phyloP scores from a whole-genome alignment of 1,140 invertebrate species.

The Dreissena rostriformis region DNA sequence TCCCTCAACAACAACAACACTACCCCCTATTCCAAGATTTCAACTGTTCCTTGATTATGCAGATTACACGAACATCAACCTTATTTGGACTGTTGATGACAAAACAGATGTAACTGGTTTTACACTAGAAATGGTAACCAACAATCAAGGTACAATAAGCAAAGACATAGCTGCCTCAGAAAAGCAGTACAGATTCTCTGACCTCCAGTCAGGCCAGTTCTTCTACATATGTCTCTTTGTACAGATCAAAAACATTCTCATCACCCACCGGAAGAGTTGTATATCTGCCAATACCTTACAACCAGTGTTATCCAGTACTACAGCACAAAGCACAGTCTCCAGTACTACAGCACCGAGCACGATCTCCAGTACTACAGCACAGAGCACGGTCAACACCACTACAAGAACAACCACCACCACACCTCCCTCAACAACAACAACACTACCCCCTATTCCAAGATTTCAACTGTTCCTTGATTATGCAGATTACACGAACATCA shows the following conservation, averaged over 20 bases:
- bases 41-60: not conserved
- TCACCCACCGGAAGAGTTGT: not conserved
- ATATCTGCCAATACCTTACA: no score
- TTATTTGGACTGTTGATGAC: constrained; percentile 44
- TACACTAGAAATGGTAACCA: constrained; percentile 19
- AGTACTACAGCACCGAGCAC: not conserved
- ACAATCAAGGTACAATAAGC: not conserved
- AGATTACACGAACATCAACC: constrained; percentile 28
- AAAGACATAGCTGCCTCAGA: not conserved
- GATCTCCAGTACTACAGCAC: constrained; percentile 11
- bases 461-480: constrained; percentile 8
- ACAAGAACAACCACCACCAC: constrained; percentile 57
- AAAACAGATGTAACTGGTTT: constrained; percentile 39
- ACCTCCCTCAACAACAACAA: constrained; percentile 51
- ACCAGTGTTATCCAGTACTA: no score
- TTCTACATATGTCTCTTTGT: constrained; percentile 43
- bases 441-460: constrained; percentile 28
- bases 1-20: constrained; percentile 45
- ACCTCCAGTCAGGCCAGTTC: constrained; percentile 5
- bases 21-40: constrained; percentile 29
- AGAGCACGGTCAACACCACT: constrained; percentile 37
- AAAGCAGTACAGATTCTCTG: constrained; percentile 14
- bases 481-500: constrained; percentile 32
- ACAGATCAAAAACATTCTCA: constrained; percentile 29
- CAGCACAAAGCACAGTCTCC: not conserved